phyloP scores from a whole-genome alignment of 2,888 invertebrate species.

The Crocallis elinguaria region DNA sequence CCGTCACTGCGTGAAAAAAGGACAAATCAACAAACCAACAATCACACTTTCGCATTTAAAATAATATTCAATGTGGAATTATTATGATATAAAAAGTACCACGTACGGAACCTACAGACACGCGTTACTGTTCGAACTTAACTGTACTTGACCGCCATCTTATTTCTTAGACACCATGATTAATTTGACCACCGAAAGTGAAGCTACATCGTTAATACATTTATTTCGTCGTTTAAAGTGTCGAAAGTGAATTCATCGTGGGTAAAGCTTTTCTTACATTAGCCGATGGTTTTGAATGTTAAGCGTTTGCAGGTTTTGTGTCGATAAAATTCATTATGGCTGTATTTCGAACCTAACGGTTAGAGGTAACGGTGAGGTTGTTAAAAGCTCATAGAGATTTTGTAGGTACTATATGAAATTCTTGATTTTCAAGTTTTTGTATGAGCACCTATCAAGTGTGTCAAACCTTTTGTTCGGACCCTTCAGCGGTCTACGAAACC shows the following conservation, averaged over 20 bases:
- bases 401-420: background rate
- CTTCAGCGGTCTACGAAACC: too few relatives aligned
- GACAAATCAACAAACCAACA: too few relatives aligned
- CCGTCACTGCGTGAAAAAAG: too few relatives aligned
- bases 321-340: background rate
- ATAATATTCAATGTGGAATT: too few relatives aligned
- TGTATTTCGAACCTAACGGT: conserved; percentile 11
- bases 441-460: too few relatives aligned
- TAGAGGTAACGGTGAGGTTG: background rate
- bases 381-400: background rate
- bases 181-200: background rate
- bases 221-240: background rate
- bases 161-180: background rate
- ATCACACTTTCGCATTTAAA: too few relatives aligned
- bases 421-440: background rate
- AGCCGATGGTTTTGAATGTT: background rate
- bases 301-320: conserved; percentile 2
- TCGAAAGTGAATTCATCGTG: background rate
- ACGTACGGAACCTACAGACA: too few relatives aligned
- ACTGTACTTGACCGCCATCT: too few relatives aligned
- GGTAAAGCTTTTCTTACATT: background rate
- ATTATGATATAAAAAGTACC: too few relatives aligned
- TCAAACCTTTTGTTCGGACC: too few relatives aligned
- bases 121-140: too few relatives aligned
- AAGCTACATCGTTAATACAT: background rate